A percentile compares a stretch with the other conserved stretches of the same genome.
These are phyloP conservation scores for Yponomeuta evonymella DNA, from an alignment of 2,888 invertebrate genomes.

Conservation along the genomic window DNA sequence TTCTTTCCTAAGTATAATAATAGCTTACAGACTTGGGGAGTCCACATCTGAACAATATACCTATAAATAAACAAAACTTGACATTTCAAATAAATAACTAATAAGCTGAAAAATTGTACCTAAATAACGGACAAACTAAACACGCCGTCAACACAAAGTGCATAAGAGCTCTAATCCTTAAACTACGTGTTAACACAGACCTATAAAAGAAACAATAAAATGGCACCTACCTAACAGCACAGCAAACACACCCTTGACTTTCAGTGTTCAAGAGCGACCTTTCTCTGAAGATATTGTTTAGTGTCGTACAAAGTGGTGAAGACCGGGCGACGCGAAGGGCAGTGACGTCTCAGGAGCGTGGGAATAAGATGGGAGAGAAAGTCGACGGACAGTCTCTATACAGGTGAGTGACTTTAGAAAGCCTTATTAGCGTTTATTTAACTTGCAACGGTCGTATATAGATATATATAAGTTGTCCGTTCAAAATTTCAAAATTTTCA, in stretches of 20 bases:
- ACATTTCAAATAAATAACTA: too few species aligned
- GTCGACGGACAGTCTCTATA: slow-evolving; percentile 53
- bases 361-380: slow-evolving; percentile 65
- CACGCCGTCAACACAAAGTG: background rate
- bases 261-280: slow-evolving; percentile 15
- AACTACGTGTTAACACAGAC: background rate
- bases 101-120: background rate
- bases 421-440: background rate
- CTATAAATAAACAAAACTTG: too few species aligned
- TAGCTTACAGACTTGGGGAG: too few species aligned
- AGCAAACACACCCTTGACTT: background rate
- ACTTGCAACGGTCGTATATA: too few species aligned
- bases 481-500: too few species aligned
- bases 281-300: slow-evolving; percentile 16
- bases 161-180: background rate
- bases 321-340: slow-evolving; percentile 16
- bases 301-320: slow-evolving; percentile 12
- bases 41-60: too few species aligned
- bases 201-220: background rate
- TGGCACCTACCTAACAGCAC: background rate
- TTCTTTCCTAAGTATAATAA: too few species aligned
- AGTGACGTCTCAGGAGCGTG: slow-evolving; percentile 36
- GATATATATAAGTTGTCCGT: too few species aligned
- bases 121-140: background rate
- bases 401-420: slow-evolving; percentile 46